Base-by-base conservation (phyloP, 2,113 vertebrate genomes). In the Aviceda subcristata region DNA sequence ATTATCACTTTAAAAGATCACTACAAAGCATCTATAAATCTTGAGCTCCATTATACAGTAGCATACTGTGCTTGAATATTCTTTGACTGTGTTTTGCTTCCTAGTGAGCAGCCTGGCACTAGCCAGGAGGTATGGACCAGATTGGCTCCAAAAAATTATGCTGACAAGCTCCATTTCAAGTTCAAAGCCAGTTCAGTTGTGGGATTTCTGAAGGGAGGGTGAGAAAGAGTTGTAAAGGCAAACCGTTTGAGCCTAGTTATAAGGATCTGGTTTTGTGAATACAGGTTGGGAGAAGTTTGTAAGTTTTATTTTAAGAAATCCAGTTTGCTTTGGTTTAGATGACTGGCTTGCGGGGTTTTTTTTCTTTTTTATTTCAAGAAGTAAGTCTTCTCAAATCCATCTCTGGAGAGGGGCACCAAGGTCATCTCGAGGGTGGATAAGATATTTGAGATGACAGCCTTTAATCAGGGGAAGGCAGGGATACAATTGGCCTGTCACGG, bases 21-120 rank as follows among this genome's bases (percentile, higher is more conserved):
- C 26, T 53, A 53, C 29, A 53, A 53, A 53, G 51, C 51, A 53
- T 50, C 48, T 57, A 0, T 36, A 24, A 11, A 13, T 5, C 27
- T 45, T 19, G 8, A 62, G 2, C 43, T 59, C 30, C 22, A 0
- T 1, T 32, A 12, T 2, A 15, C 11, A 36, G 32, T 2, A 51
- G 36, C 26, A 17, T 13, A 3, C 6, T 11, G 29, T 23, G 38
- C 75, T 41, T 4, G 24, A 20, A 4, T n/a, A 9, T 18, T 63
- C 36, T 50, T 39, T 36, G 7, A 1, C 78, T 75, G n/a, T 24
- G 4, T 5, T 51, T 19, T 86, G 36, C 39, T 46, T 50, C 21
- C 30, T 39, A 10, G 3, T 4, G 59, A 81, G 7, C 75, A 79
- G 89, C 62, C 56, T 67, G 63, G 53, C 68, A 15, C 6, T 10